Conservation (phyloP, 1,140 invertebrate genomes). For the Drosophila rufa region DNA sequence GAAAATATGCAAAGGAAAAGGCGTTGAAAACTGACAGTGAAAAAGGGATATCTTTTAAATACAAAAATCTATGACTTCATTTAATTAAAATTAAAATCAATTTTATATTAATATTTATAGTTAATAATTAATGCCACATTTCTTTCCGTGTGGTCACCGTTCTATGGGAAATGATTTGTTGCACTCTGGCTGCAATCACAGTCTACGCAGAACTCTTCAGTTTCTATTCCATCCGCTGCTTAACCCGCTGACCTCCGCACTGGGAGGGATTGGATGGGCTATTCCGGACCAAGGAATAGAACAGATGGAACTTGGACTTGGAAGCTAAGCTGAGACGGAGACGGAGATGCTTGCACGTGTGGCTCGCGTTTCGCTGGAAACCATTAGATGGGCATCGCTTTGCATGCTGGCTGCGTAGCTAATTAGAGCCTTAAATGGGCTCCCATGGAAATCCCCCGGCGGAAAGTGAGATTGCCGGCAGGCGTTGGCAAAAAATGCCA, state of each 20-base stretch:
- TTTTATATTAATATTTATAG: too few species aligned
- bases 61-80: too few species aligned
- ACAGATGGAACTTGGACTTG: constrained; percentile 7
- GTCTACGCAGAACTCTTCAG: constrained; percentile 69
- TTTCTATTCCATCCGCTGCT: constrained; percentile 47
- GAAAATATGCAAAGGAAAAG: too few species aligned
- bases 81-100: too few species aligned
- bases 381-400: constrained; percentile 45
- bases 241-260: constrained; percentile 70
- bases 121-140: too few species aligned
- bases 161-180: constrained; percentile 72
- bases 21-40: too few species aligned
- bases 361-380: constrained; percentile 26
- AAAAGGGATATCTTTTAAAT: too few species aligned
- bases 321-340: neutral
- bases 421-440: constrained; percentile 77
- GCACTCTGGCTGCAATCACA: constrained; percentile 69
- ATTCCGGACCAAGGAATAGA: constrained; percentile 2
- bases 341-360: constrained; percentile 20
- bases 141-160: neutral
- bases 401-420: constrained; percentile 78
- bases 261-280: constrained; percentile 54
- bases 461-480: constrained; percentile 76
- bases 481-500: constrained; percentile 79
- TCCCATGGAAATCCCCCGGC: constrained; percentile 52